Base-by-base conservation (phyloP, 2,888 invertebrate species). In the Trypoxylon attenuatum region DNA sequence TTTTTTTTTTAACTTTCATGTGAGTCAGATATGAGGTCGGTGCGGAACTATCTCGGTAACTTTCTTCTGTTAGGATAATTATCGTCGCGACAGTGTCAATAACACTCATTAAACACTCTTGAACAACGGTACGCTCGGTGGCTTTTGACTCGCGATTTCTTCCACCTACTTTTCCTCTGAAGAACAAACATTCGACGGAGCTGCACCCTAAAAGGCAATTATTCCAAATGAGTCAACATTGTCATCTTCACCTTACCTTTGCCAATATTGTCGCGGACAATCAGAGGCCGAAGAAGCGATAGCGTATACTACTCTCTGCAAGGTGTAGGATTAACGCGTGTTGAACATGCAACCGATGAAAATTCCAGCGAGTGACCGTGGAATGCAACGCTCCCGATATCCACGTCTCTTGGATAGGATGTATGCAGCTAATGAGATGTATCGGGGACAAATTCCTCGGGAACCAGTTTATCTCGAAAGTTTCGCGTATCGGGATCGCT, bases 401-500 rank as follows among this genome's bases (percentile, higher is more conserved):
- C 51, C 63, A 39, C 50, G 43, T 5, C 53, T 29, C n/a, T 13
- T 1, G 29, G 58, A 59, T 70, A 65, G 61, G 70, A 73, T 69
- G 58, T 58, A 23, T 50, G 41, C n/a, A 73, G 55, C 54, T 82
- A 84, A 84, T 82, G 76, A 77, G 77, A 83, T 80, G 83, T 78
- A 85, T 80, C 79, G 81, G 63, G 85, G 79, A 82, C 83, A 80
- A 83, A 85, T 84, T 84, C 84, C 79, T 61, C 51, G 64, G 64
- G 71, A 78, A 76, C 78, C 77, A 75, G 78, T 82, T 83, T 76
- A 75, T 81, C 77, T 77, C 71, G 80, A 82, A 83, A 82, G 78
- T 79, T 78, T 65, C 73, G 52, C 63, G 61, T 76, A 79, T 77
- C 51, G 72, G 66, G 77, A 78, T 70, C 80, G 67, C 29, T 43